A percentile compares a stretch with the other conserved stretches of the same genome.
Conservation (phyloP, 53 echinoderm and acorn worm species). For the Patiria pectinifera region DNA sequence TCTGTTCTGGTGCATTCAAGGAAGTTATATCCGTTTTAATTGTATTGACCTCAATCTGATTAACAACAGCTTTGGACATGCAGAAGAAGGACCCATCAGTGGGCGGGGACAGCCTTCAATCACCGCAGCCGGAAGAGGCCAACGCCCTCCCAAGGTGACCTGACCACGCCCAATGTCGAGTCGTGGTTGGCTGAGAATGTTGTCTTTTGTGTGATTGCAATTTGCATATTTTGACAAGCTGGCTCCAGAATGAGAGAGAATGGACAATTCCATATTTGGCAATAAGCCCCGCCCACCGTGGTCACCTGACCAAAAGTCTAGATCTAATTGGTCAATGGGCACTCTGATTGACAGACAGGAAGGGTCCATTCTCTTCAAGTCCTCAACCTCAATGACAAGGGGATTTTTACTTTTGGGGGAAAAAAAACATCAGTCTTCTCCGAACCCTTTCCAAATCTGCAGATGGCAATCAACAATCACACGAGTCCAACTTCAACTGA, state of each 20-base stretch:
- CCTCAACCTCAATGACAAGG: not conserved
- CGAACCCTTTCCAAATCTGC: not conserved
- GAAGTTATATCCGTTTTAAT: no score
- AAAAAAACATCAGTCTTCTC: not conserved
- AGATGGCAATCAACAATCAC: not conserved
- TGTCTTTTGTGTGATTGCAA: not conserved
- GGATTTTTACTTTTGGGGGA: not conserved
- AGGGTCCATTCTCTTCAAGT: not conserved
- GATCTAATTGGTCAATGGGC: no score
- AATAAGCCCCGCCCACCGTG: not conserved
- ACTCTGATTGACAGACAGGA: not conserved
- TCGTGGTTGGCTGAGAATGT: conserved; percentile 17
- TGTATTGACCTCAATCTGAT: not conserved
- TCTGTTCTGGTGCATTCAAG: no score
- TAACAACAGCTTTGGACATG: not conserved
- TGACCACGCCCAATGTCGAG: conserved; percentile 15
- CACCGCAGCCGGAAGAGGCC: conserved; percentile 16
- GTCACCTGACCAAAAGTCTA: not conserved
- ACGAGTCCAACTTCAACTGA: not conserved
- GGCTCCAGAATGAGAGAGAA: no score
- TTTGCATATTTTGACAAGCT: conserved; percentile 6
- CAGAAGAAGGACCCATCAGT: conserved; percentile 2
- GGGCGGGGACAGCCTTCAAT: not conserved
- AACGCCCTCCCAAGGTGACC: conserved; percentile 48
- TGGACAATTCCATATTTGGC: no score